Conservation (phyloP, 2,888 invertebrate genomes). For the Trimorus sp. region DNA sequence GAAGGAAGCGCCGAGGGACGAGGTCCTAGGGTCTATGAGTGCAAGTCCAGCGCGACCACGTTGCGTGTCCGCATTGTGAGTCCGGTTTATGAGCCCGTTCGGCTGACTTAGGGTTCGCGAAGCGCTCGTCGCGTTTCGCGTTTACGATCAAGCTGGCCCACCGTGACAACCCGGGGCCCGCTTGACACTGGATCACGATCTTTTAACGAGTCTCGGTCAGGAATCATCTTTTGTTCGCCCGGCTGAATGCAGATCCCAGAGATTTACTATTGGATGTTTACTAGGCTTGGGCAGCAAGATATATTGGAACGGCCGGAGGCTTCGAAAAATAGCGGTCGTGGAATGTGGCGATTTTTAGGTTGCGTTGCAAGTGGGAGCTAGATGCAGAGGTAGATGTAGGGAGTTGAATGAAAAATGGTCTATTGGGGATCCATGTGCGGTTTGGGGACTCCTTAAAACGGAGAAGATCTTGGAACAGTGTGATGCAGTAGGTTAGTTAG, state of each 20-base stretch:
- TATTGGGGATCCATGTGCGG: too few species aligned
- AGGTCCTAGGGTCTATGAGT: slow-evolving; percentile 46
- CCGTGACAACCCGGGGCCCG: slow-evolving; percentile 44
- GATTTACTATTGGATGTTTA: slow-evolving; percentile 15
- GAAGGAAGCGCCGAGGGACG: slow-evolving; percentile 50
- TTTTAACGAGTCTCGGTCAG: slow-evolving; percentile 44
- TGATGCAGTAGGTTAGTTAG: too few species aligned
- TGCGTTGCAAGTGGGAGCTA: too few species aligned
- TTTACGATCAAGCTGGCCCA: slow-evolving; percentile 60
- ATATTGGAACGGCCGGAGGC: background rate
- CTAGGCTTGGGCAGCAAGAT: background rate
- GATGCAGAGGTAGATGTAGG: too few species aligned
- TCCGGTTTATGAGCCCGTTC: slow-evolving; percentile 71
- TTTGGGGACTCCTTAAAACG: too few species aligned
- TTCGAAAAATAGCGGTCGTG: too few species aligned
- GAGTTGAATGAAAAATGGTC: too few species aligned
- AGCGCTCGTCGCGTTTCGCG: slow-evolving; percentile 41
- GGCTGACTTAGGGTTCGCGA: slow-evolving; percentile 45
- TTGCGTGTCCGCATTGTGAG: slow-evolving; percentile 71
- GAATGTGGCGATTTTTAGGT: too few species aligned
- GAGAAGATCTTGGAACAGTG: too few species aligned
- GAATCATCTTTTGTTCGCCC: slow-evolving; percentile 30
- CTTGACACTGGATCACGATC: slow-evolving; percentile 60
- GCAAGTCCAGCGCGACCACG: slow-evolving; percentile 33
- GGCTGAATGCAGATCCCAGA: slow-evolving; percentile 1